Base-by-base conservation (phyloP, 2,113 vertebrate genomes). In the Turnix velox region DNA sequence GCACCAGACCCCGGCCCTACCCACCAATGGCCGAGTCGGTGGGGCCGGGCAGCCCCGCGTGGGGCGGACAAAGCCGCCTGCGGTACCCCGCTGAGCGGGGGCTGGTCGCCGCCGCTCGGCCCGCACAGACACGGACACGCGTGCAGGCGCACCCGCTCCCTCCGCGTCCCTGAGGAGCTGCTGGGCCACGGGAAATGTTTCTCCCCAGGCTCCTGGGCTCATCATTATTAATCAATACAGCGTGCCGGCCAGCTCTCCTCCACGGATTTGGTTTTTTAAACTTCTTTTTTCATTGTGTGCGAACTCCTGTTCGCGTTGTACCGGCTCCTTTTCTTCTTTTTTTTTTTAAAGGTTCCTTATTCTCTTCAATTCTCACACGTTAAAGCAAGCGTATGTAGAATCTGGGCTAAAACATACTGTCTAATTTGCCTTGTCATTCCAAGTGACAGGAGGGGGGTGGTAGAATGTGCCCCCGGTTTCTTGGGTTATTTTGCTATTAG, bases 341-440 rank as follows among this genome's bases (percentile, higher is more conserved):
- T 18, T 24, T 35, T 20, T 40, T 54, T 4, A 0, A 17, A 40
- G 43, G 35, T 42, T 67, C 48, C 52, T 67, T 17, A 22, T 39
- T 35, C 39, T 51, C 40, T 33, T 31, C 3, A 30, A 35, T 62
- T 54, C 52, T 35, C 28, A 27, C 16, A 39, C 33, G 15, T 74
- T 57, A 59, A 61, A 78, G 67, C 1, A 6, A 39, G 10, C 5
- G 24, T 9, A 42, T 0, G 2, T 54, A 14, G 46, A 3, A 13
- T 25, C 74, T 62, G 84, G n/a, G 39, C 81, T 76, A 42, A 83
- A 91, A 79, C 35, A 52, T 13, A 23, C 5, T 22, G 58, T 65
- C 77, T 46, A n/a, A 49, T 67, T 48, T 91, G 82, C 96, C 90
- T 81, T 83, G 83, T 84, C 91, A 85, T 87, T 73, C 68, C 77